These are phyloP conservation scores for Melanotus villosus DNA, from an alignment of 2,888 invertebrate species.

Conservation along the genomic window DNA sequence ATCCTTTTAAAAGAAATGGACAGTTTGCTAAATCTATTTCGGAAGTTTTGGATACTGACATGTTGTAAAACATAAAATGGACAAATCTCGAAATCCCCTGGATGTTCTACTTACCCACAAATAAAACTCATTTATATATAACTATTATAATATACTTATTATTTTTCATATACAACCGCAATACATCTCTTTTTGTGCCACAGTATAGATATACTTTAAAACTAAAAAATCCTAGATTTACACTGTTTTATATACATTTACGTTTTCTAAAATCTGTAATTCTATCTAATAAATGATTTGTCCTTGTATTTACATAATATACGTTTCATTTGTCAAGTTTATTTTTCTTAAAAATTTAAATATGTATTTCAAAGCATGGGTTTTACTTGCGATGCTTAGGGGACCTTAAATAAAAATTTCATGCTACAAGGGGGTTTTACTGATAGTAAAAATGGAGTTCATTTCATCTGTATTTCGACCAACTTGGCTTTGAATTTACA, in stretches of 20 bases:
- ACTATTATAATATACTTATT: slow-evolving; percentile 34
- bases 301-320: slow-evolving; percentile 29
- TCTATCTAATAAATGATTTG: slow-evolving; percentile 33
- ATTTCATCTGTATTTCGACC: too few relatives aligned
- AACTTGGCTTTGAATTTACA: too few relatives aligned
- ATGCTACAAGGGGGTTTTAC: too few relatives aligned
- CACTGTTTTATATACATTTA: slow-evolving; percentile 28
- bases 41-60: slow-evolving; percentile 52
- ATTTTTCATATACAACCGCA: slow-evolving; percentile 34
- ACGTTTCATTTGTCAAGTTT: not conserved
- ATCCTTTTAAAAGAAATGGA: slow-evolving; percentile 58
- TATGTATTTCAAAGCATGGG: not conserved
- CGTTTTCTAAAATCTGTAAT: slow-evolving; percentile 23
- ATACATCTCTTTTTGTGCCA: slow-evolving; percentile 41
- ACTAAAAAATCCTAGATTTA: slow-evolving; percentile 32
- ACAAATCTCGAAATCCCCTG: too few relatives aligned
- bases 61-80: not conserved
- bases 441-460: too few relatives aligned
- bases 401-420: not conserved
- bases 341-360: not conserved
- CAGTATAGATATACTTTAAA: slow-evolving; percentile 28
- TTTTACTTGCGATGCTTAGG: not conserved
- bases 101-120: not conserved
- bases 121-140: slow-evolving; percentile 16
- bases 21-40: slow-evolving; percentile 58